phyloP scores from a whole-genome alignment of 2,888 invertebrate species.

The Miltochrista miniata region DNA sequence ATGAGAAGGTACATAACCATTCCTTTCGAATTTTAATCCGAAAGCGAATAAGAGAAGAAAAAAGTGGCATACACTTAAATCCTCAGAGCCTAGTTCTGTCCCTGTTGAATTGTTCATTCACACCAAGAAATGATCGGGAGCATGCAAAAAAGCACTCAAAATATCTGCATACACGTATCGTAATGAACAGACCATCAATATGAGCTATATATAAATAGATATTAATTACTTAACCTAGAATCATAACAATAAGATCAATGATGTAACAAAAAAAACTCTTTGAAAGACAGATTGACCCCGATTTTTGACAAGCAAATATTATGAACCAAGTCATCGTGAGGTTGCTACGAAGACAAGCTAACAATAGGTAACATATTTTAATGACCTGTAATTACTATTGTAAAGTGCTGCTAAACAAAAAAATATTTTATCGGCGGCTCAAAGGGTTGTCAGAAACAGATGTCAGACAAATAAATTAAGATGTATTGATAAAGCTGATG shows the following conservation, averaged over 20 bases:
- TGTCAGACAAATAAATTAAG: constrained; percentile 14
- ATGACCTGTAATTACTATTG: constrained; percentile 8
- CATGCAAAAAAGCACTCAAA: neutral
- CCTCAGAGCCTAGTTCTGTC: too few relatives aligned
- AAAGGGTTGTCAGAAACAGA: constrained; percentile 10
- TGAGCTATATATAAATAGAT: neutral
- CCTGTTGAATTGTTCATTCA: too few relatives aligned
- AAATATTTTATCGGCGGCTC: constrained; percentile 8
- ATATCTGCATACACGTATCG: neutral
- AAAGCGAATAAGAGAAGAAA: too few relatives aligned
- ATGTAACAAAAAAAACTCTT: constrained; percentile 7
- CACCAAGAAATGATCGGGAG: too few relatives aligned
- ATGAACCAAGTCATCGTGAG: constrained; percentile 4
- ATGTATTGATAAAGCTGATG: constrained; percentile 15
- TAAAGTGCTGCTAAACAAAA: constrained; percentile 3
- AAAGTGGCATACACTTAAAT: too few relatives aligned
- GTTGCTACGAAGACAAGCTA: neutral
- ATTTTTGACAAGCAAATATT: constrained; percentile 1
- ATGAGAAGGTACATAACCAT: too few relatives aligned
- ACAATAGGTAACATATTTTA: constrained; percentile 6
- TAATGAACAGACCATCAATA: neutral
- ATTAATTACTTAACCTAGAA: constrained; percentile 3
- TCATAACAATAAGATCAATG: neutral
- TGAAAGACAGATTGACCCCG: constrained; percentile 2
- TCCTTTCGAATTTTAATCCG: too few relatives aligned